Evolutionary conservation across 2,888 invertebrate species (phyloP).

Genomic region (Lathronympha strigana): DNA sequence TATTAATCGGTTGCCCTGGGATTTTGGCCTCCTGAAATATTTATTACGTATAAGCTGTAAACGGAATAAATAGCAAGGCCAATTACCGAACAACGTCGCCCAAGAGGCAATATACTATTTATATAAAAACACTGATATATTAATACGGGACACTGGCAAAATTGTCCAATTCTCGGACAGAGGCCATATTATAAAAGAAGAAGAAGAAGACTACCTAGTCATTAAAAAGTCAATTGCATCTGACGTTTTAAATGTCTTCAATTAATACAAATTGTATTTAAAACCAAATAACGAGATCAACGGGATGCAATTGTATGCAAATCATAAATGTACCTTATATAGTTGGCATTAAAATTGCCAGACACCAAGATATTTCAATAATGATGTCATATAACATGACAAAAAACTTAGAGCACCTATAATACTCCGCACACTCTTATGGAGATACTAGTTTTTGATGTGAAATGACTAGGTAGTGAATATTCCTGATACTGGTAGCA

Average conservation of each 20-base stretch:
- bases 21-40: too few species aligned
- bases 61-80: too few species aligned
- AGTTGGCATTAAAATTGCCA: constrained; percentile 16
- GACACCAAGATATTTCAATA: constrained; percentile 6
- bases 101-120: too few species aligned
- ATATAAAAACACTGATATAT: too few species aligned
- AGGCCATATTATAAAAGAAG: too few species aligned
- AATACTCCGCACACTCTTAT: not conserved
- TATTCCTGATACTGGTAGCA: not conserved
- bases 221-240: constrained; percentile 5
- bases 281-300: constrained; percentile 1
- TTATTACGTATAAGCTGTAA: too few species aligned
- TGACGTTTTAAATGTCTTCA: constrained; percentile 17
- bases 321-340: constrained; percentile 1
- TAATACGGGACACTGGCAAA: too few species aligned
- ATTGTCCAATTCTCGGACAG: too few species aligned
- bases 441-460: constrained; percentile 11
- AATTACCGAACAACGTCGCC: too few species aligned
- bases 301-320: constrained; percentile 20
- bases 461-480: not conserved
- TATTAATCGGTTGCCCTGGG: too few species aligned
- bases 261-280: constrained; percentile 4
- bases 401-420: not conserved
- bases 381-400: not conserved
- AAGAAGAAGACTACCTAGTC: not conserved